Evolutionary conservation across 2,797 vertebrate genomes (phyloP), one percentile per base, ranked within the genome.

Genomic region (Acipenser ruthenus): DNA sequence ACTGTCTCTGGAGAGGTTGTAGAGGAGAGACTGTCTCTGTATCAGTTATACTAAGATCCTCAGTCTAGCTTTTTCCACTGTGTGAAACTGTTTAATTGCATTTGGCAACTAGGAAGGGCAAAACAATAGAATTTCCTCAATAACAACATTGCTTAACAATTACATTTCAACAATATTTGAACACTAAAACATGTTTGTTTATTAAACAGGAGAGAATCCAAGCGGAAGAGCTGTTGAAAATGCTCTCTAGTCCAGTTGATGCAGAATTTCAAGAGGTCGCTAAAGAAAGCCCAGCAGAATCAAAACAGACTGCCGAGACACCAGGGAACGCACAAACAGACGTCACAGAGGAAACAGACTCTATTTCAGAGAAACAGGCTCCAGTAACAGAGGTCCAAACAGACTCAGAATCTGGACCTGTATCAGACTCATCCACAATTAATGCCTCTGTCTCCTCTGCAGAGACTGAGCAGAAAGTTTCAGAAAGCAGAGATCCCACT

Each of bases 181-280:
- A 52, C 10, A n/a, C 63, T 10, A 7, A 49, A 49, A 6, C 48
- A 49, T 8, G n/a, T 64, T 49, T 13, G 48, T 13, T 6, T 49
- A 23, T 48, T n/a, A 6, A 60, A 8, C 74, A 99, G 96, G 96
- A 98, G 70, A 87, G 94, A 8, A 88, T 95, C 62, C 92, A 97
- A 70, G 93, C 94, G 0, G 84, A 94, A 0, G 93, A 96, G 56
- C 81, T 98, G 73, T 84, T 98, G 67, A 92, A 90, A 74, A 95
- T 95, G 91, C 92, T 97, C 51, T 92, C 95, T 0, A 74, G 82
- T 6, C 76, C 81, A 0, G 77, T 91, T 47, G 86, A 94, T 11
- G 23, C 69, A 0, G 90, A 92, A 23, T 79, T 93, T 67, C 78
- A 75, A 68, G 68, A 66, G 66, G 52, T 53, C 6, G 55, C 48